Base-by-base conservation (phyloP, 1,140 invertebrate genomes). In the Habropoda laboriosa region DNA sequence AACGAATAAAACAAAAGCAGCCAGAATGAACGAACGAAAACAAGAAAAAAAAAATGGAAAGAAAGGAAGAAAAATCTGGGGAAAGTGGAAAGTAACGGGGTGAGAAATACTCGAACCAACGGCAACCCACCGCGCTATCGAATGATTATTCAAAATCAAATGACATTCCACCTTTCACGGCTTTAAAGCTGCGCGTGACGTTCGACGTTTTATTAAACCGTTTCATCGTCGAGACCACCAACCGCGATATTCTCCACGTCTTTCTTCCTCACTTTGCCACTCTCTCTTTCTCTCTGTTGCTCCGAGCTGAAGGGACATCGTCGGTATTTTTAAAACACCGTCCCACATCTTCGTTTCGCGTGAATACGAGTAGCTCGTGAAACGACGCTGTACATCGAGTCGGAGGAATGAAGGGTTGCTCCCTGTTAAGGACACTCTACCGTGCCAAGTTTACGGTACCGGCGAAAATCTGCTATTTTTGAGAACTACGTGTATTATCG, bases 321-420 rank as follows among this genome's bases (percentile, higher is more conserved):
- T 57, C 13, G 30, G 47, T 66, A 53, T 75, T 75, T 75, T 64
- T 53, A 75, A 74, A 51, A 49, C 45, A 27, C 72, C n/a, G 35
- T n/a, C 35, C 60, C 35, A 64, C 35, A 51, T 53, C 57, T 51
- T 61, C 35, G 60, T 61, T 16, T 60, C 27, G 40, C 13, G 45
- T 40, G 27, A 71, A 63, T 49, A 18, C 53, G 63, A 79, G 45
- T n/a, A 47, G 16, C 18, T 55, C 27, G 47, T 57, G 57, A 45
- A 67, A 80, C 49, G 13, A 40, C 24, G 47, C 32, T 63, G 47
- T 49, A 73, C 61, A 81, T 61, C 51, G 47, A 47, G n/a, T 27
- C 16, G 7, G 51, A 12, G 16, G 61, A 35, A 53, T 4, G 35
- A 21, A 24, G 42, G 7, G 40, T 58, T 7, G 45, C 27, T n/a